Conservation (phyloP, 2,113 vertebrate species). For the Syngnathus typhle region DNA sequence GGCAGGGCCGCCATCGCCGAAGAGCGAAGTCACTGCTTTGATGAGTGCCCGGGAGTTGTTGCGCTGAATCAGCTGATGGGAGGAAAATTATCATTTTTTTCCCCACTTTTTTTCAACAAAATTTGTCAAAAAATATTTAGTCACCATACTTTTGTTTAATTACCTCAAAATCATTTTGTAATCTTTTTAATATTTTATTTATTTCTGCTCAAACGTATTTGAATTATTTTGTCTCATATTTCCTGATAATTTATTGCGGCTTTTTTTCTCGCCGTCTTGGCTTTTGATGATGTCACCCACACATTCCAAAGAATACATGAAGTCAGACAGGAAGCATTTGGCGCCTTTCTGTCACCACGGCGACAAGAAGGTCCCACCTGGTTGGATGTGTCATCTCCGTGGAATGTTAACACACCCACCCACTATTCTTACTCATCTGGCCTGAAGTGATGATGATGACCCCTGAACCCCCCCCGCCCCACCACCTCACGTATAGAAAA, state of each 20-base stretch:
- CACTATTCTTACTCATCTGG: background rate
- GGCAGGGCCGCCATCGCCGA: constrained; percentile 65
- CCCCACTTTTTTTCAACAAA: too few species aligned
- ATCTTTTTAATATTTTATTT: background rate
- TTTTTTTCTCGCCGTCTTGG: background rate
- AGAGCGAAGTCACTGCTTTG: constrained; percentile 64
- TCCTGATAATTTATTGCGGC: background rate
- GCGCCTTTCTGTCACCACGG: constrained; percentile 53
- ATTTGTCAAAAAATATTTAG: too few species aligned
- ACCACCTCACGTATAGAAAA: background rate
- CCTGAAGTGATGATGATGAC: background rate
- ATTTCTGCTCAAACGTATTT: background rate
- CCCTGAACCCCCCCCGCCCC: background rate
- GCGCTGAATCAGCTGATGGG: constrained; percentile 77
- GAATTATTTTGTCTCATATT: background rate
- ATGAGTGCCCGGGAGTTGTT: constrained; percentile 77
- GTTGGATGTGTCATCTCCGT: constrained; percentile 61
- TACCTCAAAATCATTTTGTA: too few species aligned
- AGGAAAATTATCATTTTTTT: background rate
- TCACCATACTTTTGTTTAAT: too few species aligned
- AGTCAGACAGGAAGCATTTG: constrained; percentile 25
- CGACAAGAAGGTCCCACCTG: constrained; percentile 49
- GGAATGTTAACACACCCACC: constrained; percentile 47
- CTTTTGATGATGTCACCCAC: constrained; percentile 14
- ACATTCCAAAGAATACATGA: constrained; percentile 3